Percentiles rank a stretch among this genome's conserved stretches.
Conservation (phyloP, 2,113 vertebrate species). For the Leptosomus discolor region DNA sequence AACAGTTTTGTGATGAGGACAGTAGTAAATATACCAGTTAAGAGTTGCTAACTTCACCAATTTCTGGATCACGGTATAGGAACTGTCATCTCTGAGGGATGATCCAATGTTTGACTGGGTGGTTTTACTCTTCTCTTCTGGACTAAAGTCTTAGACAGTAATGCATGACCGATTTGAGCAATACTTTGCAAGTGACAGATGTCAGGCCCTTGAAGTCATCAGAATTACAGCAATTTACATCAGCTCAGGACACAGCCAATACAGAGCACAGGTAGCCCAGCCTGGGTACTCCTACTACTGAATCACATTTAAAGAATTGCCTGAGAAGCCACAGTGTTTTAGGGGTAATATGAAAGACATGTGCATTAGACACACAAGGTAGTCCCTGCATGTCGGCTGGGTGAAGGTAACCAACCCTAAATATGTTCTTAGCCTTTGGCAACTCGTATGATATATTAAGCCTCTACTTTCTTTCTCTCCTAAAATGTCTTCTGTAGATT, state of each 20-base stretch:
- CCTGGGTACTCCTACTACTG: background rate
- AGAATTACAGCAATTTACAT: background rate
- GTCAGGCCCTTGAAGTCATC: background rate
- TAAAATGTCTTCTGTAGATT: too few relatives aligned
- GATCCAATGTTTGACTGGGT: background rate
- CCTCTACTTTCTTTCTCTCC: background rate
- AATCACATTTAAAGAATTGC: background rate
- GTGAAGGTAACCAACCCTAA: background rate
- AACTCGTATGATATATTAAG: background rate
- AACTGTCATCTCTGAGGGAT: background rate
- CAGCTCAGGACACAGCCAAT: background rate
- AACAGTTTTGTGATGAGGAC: background rate
- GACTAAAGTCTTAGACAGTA: background rate
- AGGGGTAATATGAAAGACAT: background rate
- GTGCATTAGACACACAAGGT: too few relatives aligned
- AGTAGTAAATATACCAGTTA: background rate
- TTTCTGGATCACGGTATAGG: background rate
- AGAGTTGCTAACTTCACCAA: background rate
- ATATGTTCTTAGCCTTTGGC: background rate
- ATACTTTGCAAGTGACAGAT: background rate
- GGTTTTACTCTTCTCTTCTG: background rate
- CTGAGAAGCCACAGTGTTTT: background rate
- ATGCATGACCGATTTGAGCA: background rate
- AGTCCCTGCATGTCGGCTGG: fast-evolving
- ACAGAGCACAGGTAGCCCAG: background rate